These are phyloP conservation scores for Odocoileus hemionus DNA, from an alignment of 2,113 vertebrate genomes.

Conservation along the genomic window DNA sequence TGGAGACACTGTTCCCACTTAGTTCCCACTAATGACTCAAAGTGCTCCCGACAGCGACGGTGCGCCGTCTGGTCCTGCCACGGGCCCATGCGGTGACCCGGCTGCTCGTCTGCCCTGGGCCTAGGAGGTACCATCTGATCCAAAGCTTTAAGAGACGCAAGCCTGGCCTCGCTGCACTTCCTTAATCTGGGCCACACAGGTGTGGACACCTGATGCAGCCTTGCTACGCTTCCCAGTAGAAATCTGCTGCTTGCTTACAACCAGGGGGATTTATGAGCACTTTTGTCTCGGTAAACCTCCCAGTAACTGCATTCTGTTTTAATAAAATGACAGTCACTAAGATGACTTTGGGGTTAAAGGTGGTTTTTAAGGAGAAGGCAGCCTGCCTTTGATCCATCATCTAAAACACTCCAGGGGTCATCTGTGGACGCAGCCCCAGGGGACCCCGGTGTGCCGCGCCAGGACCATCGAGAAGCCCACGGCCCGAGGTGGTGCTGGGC, in stretches of 20 bases:
- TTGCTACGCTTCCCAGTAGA: not conserved
- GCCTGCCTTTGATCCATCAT: not conserved
- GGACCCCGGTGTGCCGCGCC: not conserved
- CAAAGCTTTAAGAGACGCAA: not conserved
- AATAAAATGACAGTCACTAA: not conserved
- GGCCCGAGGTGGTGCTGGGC: not conserved
- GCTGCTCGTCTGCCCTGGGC: not conserved
- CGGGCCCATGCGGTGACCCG: fast-evolving
- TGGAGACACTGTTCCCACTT: not conserved
- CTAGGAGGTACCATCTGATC: not conserved
- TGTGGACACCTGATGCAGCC: not conserved
- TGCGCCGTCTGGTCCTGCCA: not conserved
- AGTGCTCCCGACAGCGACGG: not conserved
- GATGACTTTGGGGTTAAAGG: not conserved
- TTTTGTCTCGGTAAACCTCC: not conserved
- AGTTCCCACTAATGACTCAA: not conserved
- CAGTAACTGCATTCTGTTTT: not conserved
- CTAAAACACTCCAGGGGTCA: not conserved
- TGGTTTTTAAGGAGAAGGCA: constrained; percentile 6
- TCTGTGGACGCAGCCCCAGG: not conserved
- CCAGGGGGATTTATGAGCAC: not conserved
- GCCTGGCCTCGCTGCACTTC: not conserved
- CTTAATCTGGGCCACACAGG: constrained; percentile 33
- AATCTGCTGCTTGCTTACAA: not conserved
- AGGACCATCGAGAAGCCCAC: not conserved